Base-by-base conservation (phyloP, 2,888 invertebrate genomes). In the Mythimna impura region DNA sequence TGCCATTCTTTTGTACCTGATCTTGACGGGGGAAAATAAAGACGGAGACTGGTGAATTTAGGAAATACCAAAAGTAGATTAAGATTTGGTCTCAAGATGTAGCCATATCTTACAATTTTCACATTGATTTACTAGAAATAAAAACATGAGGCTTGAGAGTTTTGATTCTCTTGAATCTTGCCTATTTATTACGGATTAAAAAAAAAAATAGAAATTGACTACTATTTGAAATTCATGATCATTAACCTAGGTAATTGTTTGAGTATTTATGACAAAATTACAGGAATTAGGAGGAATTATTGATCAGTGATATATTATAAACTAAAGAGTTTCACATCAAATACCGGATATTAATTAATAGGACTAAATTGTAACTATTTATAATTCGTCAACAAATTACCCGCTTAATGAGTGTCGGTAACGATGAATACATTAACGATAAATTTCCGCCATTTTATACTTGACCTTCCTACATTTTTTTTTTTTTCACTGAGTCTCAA, bases 1-100 rank as follows among this genome's bases (percentile, higher is more conserved):
- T 43, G 17, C 25, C 61, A 62, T 82, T 65, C 50, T 62, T 61
- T 70, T 57, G 62, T 36, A 72, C 81, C 78, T 78, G 40, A 67
- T 57, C 30, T 55, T 43, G 47, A 4, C 50, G 43, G 25, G 9
- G 14, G 20, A 7, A 57, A 52, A 36, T 70, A 77, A 47, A 57
- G 34, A n/a, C n/a, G n/a, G 10, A n/a, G 1, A 14, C 3, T 25
- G 40, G n/a, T 20, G 55, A 55, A 66, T 40, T 40, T 43, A n/a
- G 43, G 17, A 9, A 66, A 8, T 40, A 69, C n/a, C 12, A 36
- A 60, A 60, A 40, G n/a, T 14, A 58, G n/a, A 36, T 22, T 8
- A 40, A 36, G 14, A 7, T 30, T 3, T 55, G n/a, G 10, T 40
- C n/a, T 54, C 25, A 43, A 55, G 20, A 43, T 25, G 5, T 43